These are phyloP conservation scores for Nyleta sp. DNA, from an alignment of 2,888 invertebrate genomes.

Conservation along the genomic window DNA sequence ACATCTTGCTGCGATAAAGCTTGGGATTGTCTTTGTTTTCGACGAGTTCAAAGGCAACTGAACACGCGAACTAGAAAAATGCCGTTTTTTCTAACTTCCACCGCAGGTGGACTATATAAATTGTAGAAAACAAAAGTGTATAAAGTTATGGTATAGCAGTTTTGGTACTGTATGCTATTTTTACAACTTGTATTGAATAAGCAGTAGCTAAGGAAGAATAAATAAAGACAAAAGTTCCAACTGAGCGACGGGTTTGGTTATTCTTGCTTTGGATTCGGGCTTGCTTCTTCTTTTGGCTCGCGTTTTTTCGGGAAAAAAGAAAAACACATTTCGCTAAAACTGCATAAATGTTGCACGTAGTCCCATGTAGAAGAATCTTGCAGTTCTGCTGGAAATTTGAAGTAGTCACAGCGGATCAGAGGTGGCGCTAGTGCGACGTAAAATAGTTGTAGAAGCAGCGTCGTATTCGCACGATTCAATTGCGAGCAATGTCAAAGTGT, in stretches of 20 bases:
- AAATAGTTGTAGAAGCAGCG: no score
- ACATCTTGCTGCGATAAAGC: conserved; percentile 29
- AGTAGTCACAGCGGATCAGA: no score
- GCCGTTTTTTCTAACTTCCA: conserved; percentile 63
- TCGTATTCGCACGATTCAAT: no score
- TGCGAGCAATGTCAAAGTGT: no score
- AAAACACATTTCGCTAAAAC: no score
- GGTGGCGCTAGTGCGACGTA: no score
- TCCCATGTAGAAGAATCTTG: no score
- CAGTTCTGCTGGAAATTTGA: no score
- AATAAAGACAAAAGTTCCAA: conserved; percentile 70
- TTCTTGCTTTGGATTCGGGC: no score
- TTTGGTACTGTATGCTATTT: conserved; percentile 81
- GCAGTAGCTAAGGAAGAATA: conserved; percentile 75
- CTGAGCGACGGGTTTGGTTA: neutral
- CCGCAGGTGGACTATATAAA: conserved; percentile 63
- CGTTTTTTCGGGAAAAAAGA: no score
- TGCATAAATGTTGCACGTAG: no score
- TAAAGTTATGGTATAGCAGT: conserved; percentile 74
- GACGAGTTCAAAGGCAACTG: conserved; percentile 22
- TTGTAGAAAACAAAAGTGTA: conserved; percentile 67
- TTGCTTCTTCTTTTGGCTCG: no score
- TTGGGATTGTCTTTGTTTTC: conserved; percentile 28
- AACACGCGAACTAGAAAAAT: conserved; percentile 26
- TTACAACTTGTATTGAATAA: conserved; percentile 80